These are phyloP conservation scores for Colletes latitarsis DNA, from an alignment of 1,140 invertebrate species.

Conservation along the genomic window DNA sequence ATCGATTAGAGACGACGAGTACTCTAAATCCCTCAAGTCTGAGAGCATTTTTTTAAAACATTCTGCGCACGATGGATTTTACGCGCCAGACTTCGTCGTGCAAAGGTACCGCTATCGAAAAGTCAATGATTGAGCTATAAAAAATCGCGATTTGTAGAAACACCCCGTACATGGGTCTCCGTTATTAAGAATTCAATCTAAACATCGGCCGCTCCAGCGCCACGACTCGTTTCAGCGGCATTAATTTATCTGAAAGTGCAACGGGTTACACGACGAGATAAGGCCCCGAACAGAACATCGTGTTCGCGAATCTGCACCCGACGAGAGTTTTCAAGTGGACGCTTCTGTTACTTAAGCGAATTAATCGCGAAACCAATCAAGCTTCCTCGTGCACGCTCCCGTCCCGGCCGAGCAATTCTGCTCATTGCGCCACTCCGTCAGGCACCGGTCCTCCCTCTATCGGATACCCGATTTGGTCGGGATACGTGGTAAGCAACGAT, in stretches of 20 bases:
- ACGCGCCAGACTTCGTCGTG: no score
- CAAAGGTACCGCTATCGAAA: no score
- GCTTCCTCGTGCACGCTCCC: constrained; percentile 35
- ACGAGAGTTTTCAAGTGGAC: constrained; percentile 34
- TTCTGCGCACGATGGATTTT: no score
- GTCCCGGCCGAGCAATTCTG: constrained; percentile 5
- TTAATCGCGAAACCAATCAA: constrained; percentile 46
- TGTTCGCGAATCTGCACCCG: constrained; percentile 40
- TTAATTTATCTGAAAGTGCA: constrained; percentile 37
- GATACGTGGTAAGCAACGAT: constrained; percentile 14
- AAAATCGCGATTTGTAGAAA: not conserved
- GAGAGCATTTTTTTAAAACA: no score
- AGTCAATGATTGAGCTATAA: no score
- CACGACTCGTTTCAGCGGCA: not conserved
- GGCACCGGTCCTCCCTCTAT: no score
- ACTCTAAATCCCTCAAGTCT: no score
- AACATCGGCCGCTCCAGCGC: not conserved
- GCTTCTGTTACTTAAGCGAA: constrained; percentile 45
- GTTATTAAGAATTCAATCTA: constrained; percentile 35
- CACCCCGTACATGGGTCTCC: not conserved
- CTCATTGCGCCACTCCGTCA: not conserved
- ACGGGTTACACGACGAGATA: constrained; percentile 25
- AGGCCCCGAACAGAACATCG: constrained; percentile 17
- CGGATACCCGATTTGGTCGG: constrained; percentile 1
- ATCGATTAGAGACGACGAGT: no score